Base-by-base conservation (phyloP, 1,140 invertebrate species). In the Bombus breviceps region DNA sequence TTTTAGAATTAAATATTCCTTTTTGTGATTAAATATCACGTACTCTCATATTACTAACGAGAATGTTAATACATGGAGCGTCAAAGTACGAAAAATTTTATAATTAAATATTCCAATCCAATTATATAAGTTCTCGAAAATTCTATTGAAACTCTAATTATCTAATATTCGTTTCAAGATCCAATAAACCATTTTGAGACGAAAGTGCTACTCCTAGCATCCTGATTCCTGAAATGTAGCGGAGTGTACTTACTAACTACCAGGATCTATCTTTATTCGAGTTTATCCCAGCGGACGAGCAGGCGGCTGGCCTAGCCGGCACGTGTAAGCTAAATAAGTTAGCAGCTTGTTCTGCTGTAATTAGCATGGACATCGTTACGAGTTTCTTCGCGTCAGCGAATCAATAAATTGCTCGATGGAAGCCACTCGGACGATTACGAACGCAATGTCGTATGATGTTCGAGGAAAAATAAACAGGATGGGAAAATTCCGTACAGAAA, bases 301-400 rank as follows among this genome's bases (percentile, higher is more conserved):
- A 64, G 77, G 64, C 87, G 73, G 68, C 13, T 53, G 13, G 39
- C 39, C n/a, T 71, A n/a, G 68, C 66, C 73, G 57, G 59, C 86
- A 78, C 78, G 78, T 89, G 86, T 81, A 73, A 69, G 82, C 78
- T 89, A 89, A 89, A 89, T 88, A 88, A 89, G 75, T 89, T 86
- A 85, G 83, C 78, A 68, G 77, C 74, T 53, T 72, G 83, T 89
- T 88, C 86, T 69, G 62, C 34, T 71, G 86, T 83, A 89, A 89
- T 89, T 89, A 89, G 83, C 86, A 66, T 34, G 43, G 78, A 82
- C 86, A 85, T 89, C 62, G 73, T 34, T 32, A n/a, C 59, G 62
- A 62, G 69, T 78, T 85, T 74, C 84, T 81, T 80, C 82, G 76
- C 86, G 72, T 89, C 77, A 64, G 47, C 62, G 73, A 78, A 88